Conservation (phyloP, 1,140 invertebrate species). For the Hypsibius dujardini region DNA sequence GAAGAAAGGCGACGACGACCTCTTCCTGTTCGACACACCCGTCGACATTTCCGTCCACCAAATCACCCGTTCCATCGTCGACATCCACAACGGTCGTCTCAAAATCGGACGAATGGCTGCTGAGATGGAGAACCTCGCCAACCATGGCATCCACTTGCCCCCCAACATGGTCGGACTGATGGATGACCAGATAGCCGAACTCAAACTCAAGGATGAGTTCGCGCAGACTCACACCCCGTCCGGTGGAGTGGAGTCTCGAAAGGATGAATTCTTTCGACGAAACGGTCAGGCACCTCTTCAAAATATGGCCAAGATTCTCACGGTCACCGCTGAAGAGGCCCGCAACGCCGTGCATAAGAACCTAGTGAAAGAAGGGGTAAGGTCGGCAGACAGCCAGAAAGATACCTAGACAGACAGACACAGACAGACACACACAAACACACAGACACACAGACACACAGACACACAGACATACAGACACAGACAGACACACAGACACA, state of each 20-base stretch:
- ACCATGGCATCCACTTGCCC: conserved; percentile 68
- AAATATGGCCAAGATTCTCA: conserved; percentile 59
- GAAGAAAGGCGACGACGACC: conserved; percentile 65
- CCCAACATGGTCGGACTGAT: conserved; percentile 70
- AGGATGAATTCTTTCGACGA: conserved; percentile 53
- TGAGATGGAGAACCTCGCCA: conserved; percentile 68
- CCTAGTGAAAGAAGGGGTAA: conserved; percentile 45
- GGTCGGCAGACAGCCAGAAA: too few relatives aligned
- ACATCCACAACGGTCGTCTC: conserved; percentile 69
- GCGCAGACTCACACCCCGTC: conserved; percentile 64
- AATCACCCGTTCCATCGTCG: conserved; percentile 49
- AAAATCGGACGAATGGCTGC: conserved; percentile 56
- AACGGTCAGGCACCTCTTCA: conserved; percentile 63
- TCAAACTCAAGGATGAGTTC: conserved; percentile 68
- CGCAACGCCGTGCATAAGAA: conserved; percentile 54
- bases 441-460: too few relatives aligned
- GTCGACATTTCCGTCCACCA: conserved; percentile 47
- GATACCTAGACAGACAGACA: too few relatives aligned
- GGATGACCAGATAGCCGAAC: conserved; percentile 69
- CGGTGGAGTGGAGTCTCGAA: conserved; percentile 47
- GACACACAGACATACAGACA: too few relatives aligned
- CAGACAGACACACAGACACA: too few relatives aligned
- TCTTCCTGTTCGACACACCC: conserved; percentile 65
- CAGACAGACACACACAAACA: too few relatives aligned
- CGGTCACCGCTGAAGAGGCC: conserved; percentile 56